Conservation (phyloP, 1,140 invertebrate species). For the Pseudomyrmex pallidus region DNA sequence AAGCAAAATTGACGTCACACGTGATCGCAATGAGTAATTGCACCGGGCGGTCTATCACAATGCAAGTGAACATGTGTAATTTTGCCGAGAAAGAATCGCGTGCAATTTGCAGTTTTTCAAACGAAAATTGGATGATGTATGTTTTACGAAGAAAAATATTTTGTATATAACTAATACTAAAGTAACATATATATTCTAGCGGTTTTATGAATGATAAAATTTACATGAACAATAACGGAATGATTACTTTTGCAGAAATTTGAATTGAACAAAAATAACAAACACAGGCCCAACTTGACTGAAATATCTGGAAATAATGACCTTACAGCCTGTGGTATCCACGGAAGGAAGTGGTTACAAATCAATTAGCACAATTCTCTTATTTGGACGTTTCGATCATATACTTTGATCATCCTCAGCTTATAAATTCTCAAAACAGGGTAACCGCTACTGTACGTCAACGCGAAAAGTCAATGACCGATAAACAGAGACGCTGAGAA, state of each 20-base stretch:
- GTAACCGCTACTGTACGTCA: no score
- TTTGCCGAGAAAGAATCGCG: not conserved
- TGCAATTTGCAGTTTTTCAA: not conserved
- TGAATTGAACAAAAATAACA: no score
- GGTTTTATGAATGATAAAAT: not conserved
- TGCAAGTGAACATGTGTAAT: slow-evolving; percentile 5
- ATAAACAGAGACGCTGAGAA: no score
- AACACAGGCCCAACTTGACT: no score
- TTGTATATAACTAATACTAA: not conserved
- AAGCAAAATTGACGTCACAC: slow-evolving; percentile 22
- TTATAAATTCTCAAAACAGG: no score
- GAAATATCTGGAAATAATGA: no score
- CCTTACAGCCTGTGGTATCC: no score
- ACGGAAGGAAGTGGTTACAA: no score
- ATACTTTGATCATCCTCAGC: no score
- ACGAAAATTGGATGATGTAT: not conserved
- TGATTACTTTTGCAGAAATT: not conserved
- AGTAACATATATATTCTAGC: not conserved
- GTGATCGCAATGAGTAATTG: slow-evolving; percentile 46
- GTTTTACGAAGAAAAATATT: not conserved
- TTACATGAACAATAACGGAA: not conserved
- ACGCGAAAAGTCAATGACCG: no score
- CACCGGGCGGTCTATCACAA: not conserved
- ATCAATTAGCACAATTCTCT: no score
- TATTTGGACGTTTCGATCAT: no score